Evolutionary conservation across 2,113 vertebrate species (phyloP), one percentile per base, ranked within the genome.

Genomic region (Gymnorhina tibicen): DNA sequence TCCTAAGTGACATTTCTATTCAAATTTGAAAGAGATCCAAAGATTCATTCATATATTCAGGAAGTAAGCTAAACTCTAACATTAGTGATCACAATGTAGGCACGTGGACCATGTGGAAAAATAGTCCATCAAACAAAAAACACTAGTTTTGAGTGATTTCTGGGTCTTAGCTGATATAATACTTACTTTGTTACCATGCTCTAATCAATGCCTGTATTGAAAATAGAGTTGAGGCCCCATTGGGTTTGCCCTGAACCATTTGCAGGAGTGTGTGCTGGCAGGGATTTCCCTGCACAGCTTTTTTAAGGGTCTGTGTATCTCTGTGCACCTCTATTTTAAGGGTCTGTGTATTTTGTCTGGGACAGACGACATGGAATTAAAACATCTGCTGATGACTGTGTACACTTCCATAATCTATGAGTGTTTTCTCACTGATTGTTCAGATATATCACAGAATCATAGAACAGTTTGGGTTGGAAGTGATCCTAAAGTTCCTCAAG

Each of bases 101-200:
- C 5, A 69, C 63, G 13, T 0, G 0, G 0, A 68, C 2, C 9
- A 64, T 2, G 5, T 24, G 8, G 3, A 47, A 66, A 94, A 92
- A 47, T 4, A 1, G 35, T 70, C 7, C 33, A 22, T n/a, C 10
- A 58, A 69, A 41, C 7, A 41, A 63, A 72, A 89, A 46, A 0
- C 4, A 39, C 9, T 3, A 0, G 1, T 60, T 75, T 85, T 85
- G 56, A 63, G 33, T 26, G 12, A 72, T 85, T 76, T 67, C 35
- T n/a, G 17, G 10, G 7, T 62, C 10, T 55, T 41, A 67, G 21
- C 4, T 18, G 63, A 35, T 37, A 59, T 15, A 67, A 55, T 13
- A 64, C 39, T 42, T 82, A 12, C 11, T 26, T 1, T 41, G 10
- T n/a, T 62, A 32, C 7, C 11, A 26, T 30, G 2, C 11, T 85